A percentile compares a stretch with the other conserved stretches of the same genome.
Evolutionary conservation across 2,888 invertebrate species (phyloP).

Genomic region (Ecliptopera silaceata): DNA sequence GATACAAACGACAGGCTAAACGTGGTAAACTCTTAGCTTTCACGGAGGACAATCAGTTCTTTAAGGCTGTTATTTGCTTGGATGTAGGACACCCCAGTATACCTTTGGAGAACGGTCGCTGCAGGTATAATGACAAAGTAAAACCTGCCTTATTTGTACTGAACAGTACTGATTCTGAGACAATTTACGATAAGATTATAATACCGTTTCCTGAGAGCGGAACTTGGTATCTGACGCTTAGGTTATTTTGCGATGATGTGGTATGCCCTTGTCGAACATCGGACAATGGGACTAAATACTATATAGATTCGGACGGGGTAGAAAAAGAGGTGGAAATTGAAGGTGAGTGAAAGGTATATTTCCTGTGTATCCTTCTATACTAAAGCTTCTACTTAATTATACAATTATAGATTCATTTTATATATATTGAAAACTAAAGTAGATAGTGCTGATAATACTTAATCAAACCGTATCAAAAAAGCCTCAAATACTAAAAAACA

Average conservation of each 20-base stretch:
- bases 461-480: no score
- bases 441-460: no score
- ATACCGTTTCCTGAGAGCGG: constrained; percentile 94
- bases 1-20: constrained; percentile 60
- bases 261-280: constrained; percentile 76
- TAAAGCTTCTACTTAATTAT: no score
- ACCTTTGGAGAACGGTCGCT: constrained; percentile 85
- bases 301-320: constrained; percentile 64
- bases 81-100: constrained; percentile 82
- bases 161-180: constrained; percentile 85
- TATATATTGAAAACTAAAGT: no score
- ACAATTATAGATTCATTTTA: no score
- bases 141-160: constrained; percentile 84
- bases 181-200: constrained; percentile 84
- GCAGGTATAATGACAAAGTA: constrained; percentile 78
- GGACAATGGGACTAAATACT: constrained; percentile 75
- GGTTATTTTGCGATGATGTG: constrained; percentile 85
- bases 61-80: constrained; percentile 85
- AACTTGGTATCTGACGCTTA: constrained; percentile 90
- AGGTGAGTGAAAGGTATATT: constrained; percentile 12
- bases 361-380: not conserved
- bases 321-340: constrained; percentile 49
- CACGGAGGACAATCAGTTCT: constrained; percentile 75
- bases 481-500: no score
- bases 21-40: constrained; percentile 62